Evolutionary conservation across 2,113 vertebrate genomes (phyloP).

Genomic region (Reinhardtius hippoglossoides): DNA sequence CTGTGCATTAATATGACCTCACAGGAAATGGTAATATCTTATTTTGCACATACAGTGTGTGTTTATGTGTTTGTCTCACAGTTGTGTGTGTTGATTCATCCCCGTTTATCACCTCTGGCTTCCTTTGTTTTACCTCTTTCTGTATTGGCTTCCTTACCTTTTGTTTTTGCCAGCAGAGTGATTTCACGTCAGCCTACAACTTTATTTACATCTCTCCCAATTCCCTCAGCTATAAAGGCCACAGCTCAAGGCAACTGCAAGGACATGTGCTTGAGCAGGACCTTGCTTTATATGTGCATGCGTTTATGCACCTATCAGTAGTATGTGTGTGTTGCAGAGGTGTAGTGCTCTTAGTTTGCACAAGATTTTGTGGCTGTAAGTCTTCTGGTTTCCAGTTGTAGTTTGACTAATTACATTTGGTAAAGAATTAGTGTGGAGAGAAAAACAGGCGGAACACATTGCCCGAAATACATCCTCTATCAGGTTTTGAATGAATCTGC

Average conservation of each 20-base stretch:
- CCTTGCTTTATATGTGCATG: slow-evolving; percentile 18
- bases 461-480: too few relatives aligned
- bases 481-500: too few relatives aligned
- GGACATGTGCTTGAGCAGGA: slow-evolving; percentile 44
- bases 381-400: not conserved
- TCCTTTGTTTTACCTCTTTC: slow-evolving; percentile 13
- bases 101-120: slow-evolving; percentile 20
- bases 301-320: slow-evolving; percentile 27
- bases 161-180: slow-evolving; percentile 58
- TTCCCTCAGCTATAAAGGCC: slow-evolving; percentile 76
- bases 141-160: slow-evolving; percentile 12
- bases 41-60: not conserved
- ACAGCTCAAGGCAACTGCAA: slow-evolving; percentile 60
- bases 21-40: not conserved
- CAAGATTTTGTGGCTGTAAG: too few relatives aligned
- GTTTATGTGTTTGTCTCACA: not conserved
- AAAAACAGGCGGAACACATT: too few relatives aligned
- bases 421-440: too few relatives aligned
- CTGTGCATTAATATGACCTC: slow-evolving; percentile 3
- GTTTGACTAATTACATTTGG: too few relatives aligned
- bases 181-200: slow-evolving; percentile 74
- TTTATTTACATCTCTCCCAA: slow-evolving; percentile 81
- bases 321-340: slow-evolving; percentile 24
- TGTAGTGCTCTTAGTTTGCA: not conserved
- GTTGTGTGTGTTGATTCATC: slow-evolving; percentile 35